Evolutionary conservation across 2,888 invertebrate species (phyloP), one percentile per base, ranked within the genome.

Genomic region (Lepidocyrtinus sp.): DNA sequence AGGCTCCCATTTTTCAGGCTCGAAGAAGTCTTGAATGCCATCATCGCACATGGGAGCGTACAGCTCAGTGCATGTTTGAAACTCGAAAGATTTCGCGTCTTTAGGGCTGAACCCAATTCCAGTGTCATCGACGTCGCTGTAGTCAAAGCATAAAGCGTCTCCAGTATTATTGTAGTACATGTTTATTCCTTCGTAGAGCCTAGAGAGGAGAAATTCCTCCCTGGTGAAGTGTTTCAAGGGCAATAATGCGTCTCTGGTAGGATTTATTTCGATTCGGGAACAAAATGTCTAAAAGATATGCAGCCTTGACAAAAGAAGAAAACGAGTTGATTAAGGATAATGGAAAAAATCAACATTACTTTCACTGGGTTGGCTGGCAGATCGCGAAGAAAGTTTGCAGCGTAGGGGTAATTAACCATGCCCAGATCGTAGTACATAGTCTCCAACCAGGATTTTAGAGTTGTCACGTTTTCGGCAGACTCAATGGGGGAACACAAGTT

Each of bases 401-500:
- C 90, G 88, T 97, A 99, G 0, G 98, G 98, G 89, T 99, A 99
- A 90, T 99, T 95, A 17, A 94, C 93, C 98, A 98, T 98, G 0
- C 96, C 97, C 83, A 98, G 88, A 86, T 94, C 93, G 7, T 91
- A 91, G 88, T 94, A 96, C 86, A 94, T 91, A 80, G 93, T 92
- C 55, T 89, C 88, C 1, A 97, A 89, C 91, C 93, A 97, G 27
- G 91, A 91, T 82, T 94, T 90, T 15, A 97, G 90, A 0, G 85
- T 86, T 0, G 89, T 87, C 0, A 93, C 87, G 86, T 93, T 92
- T 0, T 89, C 89, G 0, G 89, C 85, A 67, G 90, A 91, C 85
- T 92, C 92, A 7, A 96, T 87, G 0, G 93, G 91, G 17, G 90
- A 89, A 87, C 97, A 97, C 1, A 97, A 90, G 64, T 93, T 92